Evolutionary conservation across 1,140 invertebrate species (phyloP).

Genomic region (Atta colombica): DNA sequence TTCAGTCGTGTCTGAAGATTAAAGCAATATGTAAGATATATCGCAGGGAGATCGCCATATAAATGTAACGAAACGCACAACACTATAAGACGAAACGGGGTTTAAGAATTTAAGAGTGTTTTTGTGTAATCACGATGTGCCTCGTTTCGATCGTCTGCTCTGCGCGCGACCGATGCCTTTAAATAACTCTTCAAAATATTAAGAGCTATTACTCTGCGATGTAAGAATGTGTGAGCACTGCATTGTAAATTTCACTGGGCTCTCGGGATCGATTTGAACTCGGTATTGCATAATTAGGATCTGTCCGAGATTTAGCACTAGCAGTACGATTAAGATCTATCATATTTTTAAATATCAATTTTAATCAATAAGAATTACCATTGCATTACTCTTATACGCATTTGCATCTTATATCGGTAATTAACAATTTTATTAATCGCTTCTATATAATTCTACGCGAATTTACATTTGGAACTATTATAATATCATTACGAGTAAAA

Average conservation of each 20-base stretch:
- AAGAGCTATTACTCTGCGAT: not conserved
- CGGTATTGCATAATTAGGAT: constrained; percentile 1
- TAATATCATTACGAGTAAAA: not conserved
- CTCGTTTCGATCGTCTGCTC: constrained; percentile 37
- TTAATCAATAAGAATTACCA: not conserved
- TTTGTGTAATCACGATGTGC: constrained; percentile 26
- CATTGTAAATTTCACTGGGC: constrained; percentile 3
- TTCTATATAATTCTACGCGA: not conserved
- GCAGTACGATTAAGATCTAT: constrained; percentile 14
- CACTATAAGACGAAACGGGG: not conserved
- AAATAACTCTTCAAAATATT: not conserved
- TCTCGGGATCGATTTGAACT: not conserved
- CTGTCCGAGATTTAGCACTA: not conserved
- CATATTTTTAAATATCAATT: constrained; percentile 8
- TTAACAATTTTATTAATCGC: not conserved
- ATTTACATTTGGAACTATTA: not conserved
- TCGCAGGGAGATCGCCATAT: not conserved
- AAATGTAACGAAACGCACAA: constrained; percentile 25
- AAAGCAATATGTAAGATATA: no score
- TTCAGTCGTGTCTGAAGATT: not conserved
- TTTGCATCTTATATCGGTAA: not conserved
- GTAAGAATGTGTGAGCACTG: not conserved
- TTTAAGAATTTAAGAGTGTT: not conserved
- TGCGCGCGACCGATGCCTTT: not conserved
- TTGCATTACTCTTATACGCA: not conserved